Evolutionary conservation across 2,797 vertebrate genomes (phyloP).

Genomic region (Otus scops): DNA sequence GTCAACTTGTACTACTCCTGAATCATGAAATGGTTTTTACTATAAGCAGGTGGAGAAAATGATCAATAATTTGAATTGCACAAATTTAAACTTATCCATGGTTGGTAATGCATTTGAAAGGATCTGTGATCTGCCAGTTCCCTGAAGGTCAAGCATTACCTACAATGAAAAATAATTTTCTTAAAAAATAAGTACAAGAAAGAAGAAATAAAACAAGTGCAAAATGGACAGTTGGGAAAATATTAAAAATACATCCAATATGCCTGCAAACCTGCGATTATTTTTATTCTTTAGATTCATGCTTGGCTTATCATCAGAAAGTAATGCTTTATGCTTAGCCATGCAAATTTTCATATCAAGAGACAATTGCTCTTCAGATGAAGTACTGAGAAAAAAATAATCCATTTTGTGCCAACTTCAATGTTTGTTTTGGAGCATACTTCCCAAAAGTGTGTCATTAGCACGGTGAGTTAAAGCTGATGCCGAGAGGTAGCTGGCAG

Average conservation of each 20-base stretch:
- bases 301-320: background rate
- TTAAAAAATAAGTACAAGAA: background rate
- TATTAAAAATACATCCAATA: background rate
- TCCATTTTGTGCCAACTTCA: rapidly evolving
- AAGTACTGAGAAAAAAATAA: background rate
- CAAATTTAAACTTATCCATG: background rate
- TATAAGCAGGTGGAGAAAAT: background rate
- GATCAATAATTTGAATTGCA: background rate
- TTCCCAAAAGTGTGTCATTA: background rate
- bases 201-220: background rate
- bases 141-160: background rate
- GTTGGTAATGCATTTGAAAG: background rate
- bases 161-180: background rate
- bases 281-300: background rate
- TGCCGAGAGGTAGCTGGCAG: background rate
- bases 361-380: background rate
- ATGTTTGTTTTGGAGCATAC: background rate
- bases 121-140: background rate
- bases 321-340: background rate
- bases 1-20: background rate
- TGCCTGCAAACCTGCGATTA: background rate
- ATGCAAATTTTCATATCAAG: background rate
- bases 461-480: background rate
- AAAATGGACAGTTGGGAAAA: background rate
- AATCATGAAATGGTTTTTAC: background rate